A percentile compares a stretch with the other conserved stretches of the same genome.
These are phyloP conservation scores for Thera britannica DNA, from an alignment of 2,888 invertebrate species.

Conservation along the genomic window DNA sequence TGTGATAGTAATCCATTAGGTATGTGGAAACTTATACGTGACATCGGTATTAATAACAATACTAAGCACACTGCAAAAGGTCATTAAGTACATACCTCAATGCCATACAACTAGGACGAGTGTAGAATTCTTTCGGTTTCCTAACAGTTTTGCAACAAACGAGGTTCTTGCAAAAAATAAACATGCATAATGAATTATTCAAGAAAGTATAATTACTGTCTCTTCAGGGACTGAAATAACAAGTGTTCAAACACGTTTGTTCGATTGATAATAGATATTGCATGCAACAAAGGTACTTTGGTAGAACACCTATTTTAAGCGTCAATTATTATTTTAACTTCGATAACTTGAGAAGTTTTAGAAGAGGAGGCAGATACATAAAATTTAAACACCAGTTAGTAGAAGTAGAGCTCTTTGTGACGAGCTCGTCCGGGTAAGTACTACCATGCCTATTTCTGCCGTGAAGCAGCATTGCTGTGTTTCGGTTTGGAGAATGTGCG, in stretches of 20 bases:
- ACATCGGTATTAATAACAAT: constrained; percentile 34
- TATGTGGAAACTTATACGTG: constrained; percentile 33
- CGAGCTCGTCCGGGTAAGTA: no score
- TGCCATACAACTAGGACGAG: constrained; percentile 34
- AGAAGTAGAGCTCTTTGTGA: no score
- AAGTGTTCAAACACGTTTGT: constrained; percentile 6
- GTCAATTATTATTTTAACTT: background rate
- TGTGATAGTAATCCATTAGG: constrained; percentile 21
- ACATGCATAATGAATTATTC: constrained; percentile 18
- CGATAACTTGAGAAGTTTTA: background rate
- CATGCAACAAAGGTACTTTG: background rate
- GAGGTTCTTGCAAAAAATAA: constrained; percentile 22
- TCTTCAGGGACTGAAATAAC: constrained; percentile 16
- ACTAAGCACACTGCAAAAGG: constrained; percentile 28
- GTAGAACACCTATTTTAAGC: background rate
- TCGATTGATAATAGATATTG: constrained; percentile 1
- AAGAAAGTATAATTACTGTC: constrained; percentile 21
- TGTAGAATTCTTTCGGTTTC: constrained; percentile 28
- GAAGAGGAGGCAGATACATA: background rate
- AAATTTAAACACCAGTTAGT: background rate
- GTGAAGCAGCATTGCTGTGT: no score
- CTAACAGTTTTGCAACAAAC: constrained; percentile 22
- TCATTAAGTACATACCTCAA: constrained; percentile 33
- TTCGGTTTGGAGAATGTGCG: no score
- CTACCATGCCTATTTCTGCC: no score